These are phyloP conservation scores for Euura lappo DNA, from an alignment of 1,140 invertebrate genomes.

Conservation along the genomic window DNA sequence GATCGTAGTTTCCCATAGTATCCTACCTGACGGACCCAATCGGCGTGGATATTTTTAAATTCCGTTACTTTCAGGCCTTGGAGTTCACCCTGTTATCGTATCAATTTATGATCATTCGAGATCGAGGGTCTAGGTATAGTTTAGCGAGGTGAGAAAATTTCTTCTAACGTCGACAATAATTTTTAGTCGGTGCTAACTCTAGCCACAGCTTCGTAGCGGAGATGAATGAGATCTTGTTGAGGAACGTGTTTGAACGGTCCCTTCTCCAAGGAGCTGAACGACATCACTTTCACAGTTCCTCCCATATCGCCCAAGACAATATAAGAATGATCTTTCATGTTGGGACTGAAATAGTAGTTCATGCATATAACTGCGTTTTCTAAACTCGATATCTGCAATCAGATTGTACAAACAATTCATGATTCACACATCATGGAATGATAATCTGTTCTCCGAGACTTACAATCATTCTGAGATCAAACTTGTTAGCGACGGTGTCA, in stretches of 20 bases:
- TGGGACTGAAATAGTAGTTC: conserved; percentile 68
- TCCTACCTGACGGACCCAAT: conserved; percentile 69
- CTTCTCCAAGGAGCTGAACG: conserved; percentile 63
- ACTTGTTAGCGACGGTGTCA: conserved; percentile 72
- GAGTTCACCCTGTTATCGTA: conserved; percentile 35
- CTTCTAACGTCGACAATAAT: background rate
- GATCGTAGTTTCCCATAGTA: conserved; percentile 63
- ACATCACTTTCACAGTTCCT: conserved; percentile 68
- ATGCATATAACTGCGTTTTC: conserved; percentile 55
- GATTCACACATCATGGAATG: background rate
- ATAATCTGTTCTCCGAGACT: background rate
- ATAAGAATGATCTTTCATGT: conserved; percentile 63
- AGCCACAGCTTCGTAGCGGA: conserved; percentile 65
- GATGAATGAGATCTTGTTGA: conserved; percentile 61
- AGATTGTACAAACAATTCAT: conserved; percentile 21
- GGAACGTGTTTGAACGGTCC: conserved; percentile 71
- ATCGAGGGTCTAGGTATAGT: background rate
- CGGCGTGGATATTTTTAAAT: conserved; percentile 64
- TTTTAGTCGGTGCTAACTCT: conserved; percentile 42
- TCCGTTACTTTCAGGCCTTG: conserved; percentile 58
- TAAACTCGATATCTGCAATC: conserved; percentile 54
- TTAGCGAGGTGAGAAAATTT: no score
- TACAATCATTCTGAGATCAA: conserved; percentile 65
- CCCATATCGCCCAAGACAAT: conserved; percentile 71
- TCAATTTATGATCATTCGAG: background rate